These are phyloP conservation scores for Diadumene lineata DNA, from an alignment of 92 coral and sea anemone species.

Conservation along the genomic window DNA sequence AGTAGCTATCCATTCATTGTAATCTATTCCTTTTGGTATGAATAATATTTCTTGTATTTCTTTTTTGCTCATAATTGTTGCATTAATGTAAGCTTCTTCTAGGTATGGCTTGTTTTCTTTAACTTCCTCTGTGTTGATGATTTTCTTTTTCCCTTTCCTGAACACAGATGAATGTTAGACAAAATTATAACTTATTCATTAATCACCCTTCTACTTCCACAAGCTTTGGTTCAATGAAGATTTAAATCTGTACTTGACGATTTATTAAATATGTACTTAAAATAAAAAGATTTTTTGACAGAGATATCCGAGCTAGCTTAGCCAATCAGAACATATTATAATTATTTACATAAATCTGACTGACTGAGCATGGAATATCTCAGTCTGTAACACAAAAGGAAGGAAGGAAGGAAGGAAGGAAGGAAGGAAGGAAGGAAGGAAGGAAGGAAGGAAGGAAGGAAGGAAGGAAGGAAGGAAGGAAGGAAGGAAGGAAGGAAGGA, in stretches of 20 bases:
- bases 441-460: not conserved
- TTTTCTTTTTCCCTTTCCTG: conserved; percentile 91
- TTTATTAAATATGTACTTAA: no score
- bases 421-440: not conserved
- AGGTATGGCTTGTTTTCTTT: conserved; percentile 90
- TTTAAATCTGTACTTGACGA: no score
- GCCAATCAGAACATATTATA: no score
- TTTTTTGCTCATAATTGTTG: conserved; percentile 64
- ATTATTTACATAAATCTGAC: no score
- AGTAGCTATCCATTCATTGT: conserved; percentile 95
- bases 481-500: not conserved
- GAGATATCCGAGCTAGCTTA: no score
- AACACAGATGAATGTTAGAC: not conserved
- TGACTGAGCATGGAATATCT: no score
- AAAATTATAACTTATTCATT: no score
- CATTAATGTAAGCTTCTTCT: conserved; percentile 69
- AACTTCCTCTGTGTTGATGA: conserved; percentile 60
- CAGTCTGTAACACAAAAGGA: no score
- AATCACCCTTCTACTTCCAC: no score
- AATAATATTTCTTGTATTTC: conserved; percentile 72
- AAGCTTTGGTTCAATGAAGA: no score
- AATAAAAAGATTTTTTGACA: no score
- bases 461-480: not conserved
- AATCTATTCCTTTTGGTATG: conserved; percentile 82
- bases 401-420: not conserved